These are phyloP conservation scores for Trachelus troglodyta DNA, from an alignment of 2,888 invertebrate genomes.

Conservation along the genomic window DNA sequence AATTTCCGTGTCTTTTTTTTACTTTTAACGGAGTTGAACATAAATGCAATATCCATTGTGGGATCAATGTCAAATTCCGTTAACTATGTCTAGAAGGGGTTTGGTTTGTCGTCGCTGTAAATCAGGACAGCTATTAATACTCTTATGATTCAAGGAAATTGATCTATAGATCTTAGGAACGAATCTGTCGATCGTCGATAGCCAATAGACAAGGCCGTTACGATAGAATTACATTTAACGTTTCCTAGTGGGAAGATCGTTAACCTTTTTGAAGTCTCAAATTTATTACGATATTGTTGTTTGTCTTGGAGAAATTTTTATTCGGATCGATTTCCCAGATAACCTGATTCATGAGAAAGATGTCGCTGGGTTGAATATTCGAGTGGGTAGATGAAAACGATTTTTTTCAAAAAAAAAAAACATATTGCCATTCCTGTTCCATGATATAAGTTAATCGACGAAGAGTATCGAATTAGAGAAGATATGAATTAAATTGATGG, in stretches of 20 bases:
- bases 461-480: background rate
- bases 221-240: background rate
- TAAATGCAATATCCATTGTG: background rate
- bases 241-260: background rate
- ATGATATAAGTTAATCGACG: background rate
- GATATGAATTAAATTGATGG: background rate
- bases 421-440: background rate
- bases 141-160: conserved; percentile 51
- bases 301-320: background rate
- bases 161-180: conserved; percentile 20
- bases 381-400: background rate
- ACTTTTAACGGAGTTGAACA: background rate
- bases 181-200: background rate
- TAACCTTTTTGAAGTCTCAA: background rate
- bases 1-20: background rate
- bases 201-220: background rate
- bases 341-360: background rate
- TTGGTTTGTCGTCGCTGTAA: conserved; percentile 8
- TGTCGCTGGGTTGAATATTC: background rate
- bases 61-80: conserved; percentile 2
- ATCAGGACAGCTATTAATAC: conserved; percentile 47
- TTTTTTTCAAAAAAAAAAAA: background rate
- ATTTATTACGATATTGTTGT: background rate
- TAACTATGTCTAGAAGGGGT: background rate
- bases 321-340: background rate